Evolutionary conservation across 2,797 vertebrate genomes (phyloP).

Genomic region (Danionella dracula): DNA sequence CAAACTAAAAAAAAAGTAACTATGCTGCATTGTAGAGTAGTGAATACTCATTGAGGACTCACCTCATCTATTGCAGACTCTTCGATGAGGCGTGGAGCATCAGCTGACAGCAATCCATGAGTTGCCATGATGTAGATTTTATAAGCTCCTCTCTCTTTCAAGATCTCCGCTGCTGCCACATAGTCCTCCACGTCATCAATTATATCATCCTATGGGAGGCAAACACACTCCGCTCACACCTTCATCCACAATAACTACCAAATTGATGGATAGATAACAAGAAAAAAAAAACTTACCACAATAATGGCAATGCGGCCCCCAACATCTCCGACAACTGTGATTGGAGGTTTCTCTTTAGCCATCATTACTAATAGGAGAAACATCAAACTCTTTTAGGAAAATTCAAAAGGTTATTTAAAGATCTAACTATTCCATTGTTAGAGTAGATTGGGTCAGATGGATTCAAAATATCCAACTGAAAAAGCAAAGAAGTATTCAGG

Average conservation of each 20-base stretch:
- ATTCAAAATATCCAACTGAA: no score
- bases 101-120: slow-evolving; percentile 90
- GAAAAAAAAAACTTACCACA: slow-evolving; percentile 72
- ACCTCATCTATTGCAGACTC: slow-evolving; percentile 95
- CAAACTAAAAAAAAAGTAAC: no score
- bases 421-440: slow-evolving; percentile 29
- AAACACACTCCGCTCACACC: neutral
- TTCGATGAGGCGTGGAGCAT: slow-evolving; percentile 92
- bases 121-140: slow-evolving; percentile 99
- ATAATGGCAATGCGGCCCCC: slow-evolving; percentile 97
- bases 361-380: slow-evolving; percentile 82
- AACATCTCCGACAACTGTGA: slow-evolving; percentile 95
- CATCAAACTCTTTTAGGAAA: neutral
- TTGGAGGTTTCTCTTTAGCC: slow-evolving; percentile 97
- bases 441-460: slow-evolving; percentile 75
- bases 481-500: no score
- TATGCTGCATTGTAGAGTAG: no score
- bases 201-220: slow-evolving; percentile 84
- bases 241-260: neutral
- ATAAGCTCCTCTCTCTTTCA: slow-evolving; percentile 97
- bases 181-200: slow-evolving; percentile 96
- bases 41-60: slow-evolving; percentile 9
- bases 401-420: neutral
- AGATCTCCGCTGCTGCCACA: slow-evolving; percentile 92
- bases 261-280: neutral